A percentile compares a stretch with the other conserved stretches of the same genome.
Evolutionary conservation across 2,797 vertebrate genomes (phyloP).

Genomic region (Poeciliopsis infans): DNA sequence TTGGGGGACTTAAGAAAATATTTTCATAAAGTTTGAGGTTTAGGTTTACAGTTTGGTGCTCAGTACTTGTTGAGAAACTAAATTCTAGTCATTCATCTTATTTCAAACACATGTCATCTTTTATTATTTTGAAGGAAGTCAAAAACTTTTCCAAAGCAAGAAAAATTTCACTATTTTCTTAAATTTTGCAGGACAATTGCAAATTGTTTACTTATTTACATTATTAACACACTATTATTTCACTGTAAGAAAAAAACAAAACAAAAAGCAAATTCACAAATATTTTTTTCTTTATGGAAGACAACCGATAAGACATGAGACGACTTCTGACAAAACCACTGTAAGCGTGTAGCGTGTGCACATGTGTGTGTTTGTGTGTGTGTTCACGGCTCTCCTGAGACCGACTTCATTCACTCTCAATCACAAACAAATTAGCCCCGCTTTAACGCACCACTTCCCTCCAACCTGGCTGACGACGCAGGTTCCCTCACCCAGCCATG

Average conservation of each 20-base stretch:
- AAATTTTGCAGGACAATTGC: not conserved
- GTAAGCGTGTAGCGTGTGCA: conserved; percentile 32
- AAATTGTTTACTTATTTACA: not conserved
- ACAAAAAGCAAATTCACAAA: not conserved
- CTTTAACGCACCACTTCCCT: conserved; percentile 67
- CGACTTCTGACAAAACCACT: conserved; percentile 28
- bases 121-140: not conserved
- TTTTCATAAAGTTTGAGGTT: conserved; percentile 22
- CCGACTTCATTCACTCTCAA: conserved; percentile 72
- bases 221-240: not conserved
- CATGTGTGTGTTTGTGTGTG: conserved; percentile 10
- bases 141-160: not conserved
- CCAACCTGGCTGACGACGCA: conserved; percentile 49
- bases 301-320: conserved; percentile 5
- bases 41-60: conserved; percentile 22
- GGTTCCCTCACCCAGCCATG: conserved; percentile 35
- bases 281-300: not conserved
- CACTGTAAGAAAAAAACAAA: not conserved
- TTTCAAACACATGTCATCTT: too few species aligned
- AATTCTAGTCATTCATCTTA: not conserved
- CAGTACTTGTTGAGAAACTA: conserved; percentile 5
- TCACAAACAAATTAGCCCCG: conserved; percentile 75
- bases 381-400: conserved; percentile 51
- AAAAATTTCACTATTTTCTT: not conserved
- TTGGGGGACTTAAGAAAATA: conserved; percentile 34